Evolutionary conservation across 1,140 invertebrate species (phyloP), one percentile per base, ranked within the genome.

Genomic region (Hermatobates lingyangjiaoensis): DNA sequence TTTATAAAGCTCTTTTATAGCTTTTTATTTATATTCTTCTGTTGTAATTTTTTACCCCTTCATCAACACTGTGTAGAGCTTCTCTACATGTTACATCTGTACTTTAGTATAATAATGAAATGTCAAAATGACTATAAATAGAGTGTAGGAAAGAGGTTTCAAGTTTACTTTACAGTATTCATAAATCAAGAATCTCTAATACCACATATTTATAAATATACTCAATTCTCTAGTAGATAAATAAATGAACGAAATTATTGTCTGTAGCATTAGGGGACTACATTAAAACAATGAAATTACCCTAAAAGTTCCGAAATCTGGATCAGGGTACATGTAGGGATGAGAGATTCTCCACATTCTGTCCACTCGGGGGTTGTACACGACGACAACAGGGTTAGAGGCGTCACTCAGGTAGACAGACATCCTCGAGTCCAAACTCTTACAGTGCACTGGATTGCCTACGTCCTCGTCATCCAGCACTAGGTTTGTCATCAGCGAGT

Each of bases 391-490:
- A 54, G 81, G 78, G 48, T 78, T 79, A 25, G 80, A 77, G 2
- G 83, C 85, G 58, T 87, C 84, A 20, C 73, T 74, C 42, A 87
- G 81, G 62, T 87, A 87, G 0, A 80, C 73, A 57, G 81, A 81
- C 12, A 81, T 74, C 55, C 81, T 74, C 4, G 14, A 20, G 58
- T 87, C 82, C 56, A 83, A 87, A 3, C 64, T 66, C 24, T 72
- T 71, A 2, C 51, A 55, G 18, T 56, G 52, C 4, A 54, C 52
- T 14, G 53, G 34, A 10, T 39, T 46, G 3, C 50, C 48, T 25
- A 58, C 57, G 14, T 54, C 54, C 24, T 57, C 49, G 58, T 85
- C 80, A 59, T 87, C 83, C 40, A 87, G 72, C 1, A 85, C 71
- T 39, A 87, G 58, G 64, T 87, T 87, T 2, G 83, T 84, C 23